Percentiles rank a stretch among this genome's conserved stretches.
Conservation (phyloP, 1,140 invertebrate genomes). For the Drosophila melanogaster region DNA sequence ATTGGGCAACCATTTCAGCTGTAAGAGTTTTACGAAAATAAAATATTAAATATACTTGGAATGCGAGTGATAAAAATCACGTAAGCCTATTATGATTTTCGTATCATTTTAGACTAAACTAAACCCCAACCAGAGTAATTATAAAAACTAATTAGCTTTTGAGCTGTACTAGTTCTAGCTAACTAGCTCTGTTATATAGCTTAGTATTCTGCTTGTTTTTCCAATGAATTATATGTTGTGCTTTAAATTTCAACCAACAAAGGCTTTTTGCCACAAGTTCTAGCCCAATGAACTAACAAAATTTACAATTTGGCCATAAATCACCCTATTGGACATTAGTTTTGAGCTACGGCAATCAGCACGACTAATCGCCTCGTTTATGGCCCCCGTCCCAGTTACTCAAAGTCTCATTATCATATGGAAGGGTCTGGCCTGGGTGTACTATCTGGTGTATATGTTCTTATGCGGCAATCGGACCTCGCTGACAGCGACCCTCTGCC, state of each 20-base stretch:
- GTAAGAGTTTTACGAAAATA: too few relatives aligned
- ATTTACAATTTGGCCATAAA: constrained; percentile 32
- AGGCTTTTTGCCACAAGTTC: neutral
- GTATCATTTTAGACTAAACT: too few relatives aligned
- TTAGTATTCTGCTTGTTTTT: neutral
- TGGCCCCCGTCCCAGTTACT: constrained; percentile 24
- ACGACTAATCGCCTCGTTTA: constrained; percentile 27
- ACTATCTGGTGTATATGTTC: constrained; percentile 40
- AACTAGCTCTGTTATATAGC: neutral
- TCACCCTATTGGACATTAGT: constrained; percentile 24
- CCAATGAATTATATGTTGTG: neutral
- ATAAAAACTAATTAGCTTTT: neutral
- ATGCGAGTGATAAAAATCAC: neutral
- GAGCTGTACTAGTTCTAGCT: neutral
- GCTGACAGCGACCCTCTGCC: constrained; percentile 38
- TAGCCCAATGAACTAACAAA: constrained; percentile 17
- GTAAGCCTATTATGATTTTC: neutral
- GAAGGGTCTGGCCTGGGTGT: constrained; percentile 31
- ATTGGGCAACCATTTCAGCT: constrained; percentile 17
- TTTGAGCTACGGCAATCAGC: constrained; percentile 16
- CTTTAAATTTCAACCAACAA: neutral
- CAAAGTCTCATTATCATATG: constrained; percentile 38
- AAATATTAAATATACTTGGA: neutral
- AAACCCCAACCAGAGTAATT: neutral
- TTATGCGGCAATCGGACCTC: constrained; percentile 32